A percentile compares a stretch with the other conserved stretches of the same genome.
Conservation (phyloP, 2,888 invertebrate genomes). For the Patella pellucida region DNA sequence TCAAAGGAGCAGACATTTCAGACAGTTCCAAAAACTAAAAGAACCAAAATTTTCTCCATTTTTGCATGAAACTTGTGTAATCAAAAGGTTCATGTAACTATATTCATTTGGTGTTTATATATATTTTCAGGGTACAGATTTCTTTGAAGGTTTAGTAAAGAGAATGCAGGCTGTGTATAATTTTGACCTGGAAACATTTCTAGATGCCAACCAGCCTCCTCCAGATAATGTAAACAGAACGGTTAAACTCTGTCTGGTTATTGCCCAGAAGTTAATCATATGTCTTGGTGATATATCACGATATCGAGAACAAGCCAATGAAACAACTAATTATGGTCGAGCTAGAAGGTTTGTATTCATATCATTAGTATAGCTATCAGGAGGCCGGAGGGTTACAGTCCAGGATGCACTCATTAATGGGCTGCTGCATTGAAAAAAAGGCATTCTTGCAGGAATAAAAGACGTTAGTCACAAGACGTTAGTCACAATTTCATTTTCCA, state of each 20-base stretch:
- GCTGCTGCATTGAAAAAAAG: too few species aligned
- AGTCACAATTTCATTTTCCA: too few species aligned
- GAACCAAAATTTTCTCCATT: background rate
- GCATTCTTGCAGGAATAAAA: too few species aligned
- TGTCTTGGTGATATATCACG: slow-evolving; percentile 93
- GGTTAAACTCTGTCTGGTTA: slow-evolving; percentile 85
- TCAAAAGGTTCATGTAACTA: background rate
- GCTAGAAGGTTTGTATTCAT: slow-evolving; percentile 76
- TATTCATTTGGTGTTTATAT: background rate
- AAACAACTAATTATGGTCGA: slow-evolving; percentile 84
- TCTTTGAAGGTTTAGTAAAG: slow-evolving; percentile 83
- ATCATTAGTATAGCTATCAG: too few species aligned
- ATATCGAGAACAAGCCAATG: slow-evolving; percentile 88
- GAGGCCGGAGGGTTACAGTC: too few species aligned
- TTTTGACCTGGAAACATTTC: slow-evolving; percentile 76
- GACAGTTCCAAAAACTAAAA: too few species aligned
- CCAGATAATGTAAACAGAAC: slow-evolving; percentile 74
- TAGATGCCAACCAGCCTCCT: slow-evolving; percentile 60
- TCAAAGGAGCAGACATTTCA: too few species aligned
- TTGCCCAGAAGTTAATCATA: slow-evolving; percentile 88
- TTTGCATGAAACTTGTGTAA: background rate
- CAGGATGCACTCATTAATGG: too few species aligned
- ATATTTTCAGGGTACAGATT: slow-evolving; percentile 71
- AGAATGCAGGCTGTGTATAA: slow-evolving; percentile 82
- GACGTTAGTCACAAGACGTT: too few species aligned